phyloP scores from a whole-genome alignment of 2,888 invertebrate genomes.

The Lypha dubia region DNA sequence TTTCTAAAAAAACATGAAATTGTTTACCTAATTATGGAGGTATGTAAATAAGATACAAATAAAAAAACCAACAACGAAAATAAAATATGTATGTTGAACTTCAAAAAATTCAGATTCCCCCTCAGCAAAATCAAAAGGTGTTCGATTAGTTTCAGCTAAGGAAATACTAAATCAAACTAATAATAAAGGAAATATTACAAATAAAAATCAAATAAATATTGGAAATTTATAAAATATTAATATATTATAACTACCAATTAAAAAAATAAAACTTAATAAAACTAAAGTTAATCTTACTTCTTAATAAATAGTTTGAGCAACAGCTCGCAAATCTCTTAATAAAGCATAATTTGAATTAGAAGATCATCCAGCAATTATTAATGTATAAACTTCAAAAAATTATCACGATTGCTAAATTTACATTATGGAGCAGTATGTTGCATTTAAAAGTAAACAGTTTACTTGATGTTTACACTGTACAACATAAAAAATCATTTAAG shows the following conservation, averaged over 20 bases:
- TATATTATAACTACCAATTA: constrained; percentile 85
- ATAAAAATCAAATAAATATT: too few relatives aligned
- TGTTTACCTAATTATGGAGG: neutral
- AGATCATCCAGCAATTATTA: constrained; percentile 87
- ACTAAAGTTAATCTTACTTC: constrained; percentile 88
- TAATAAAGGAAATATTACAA: too few relatives aligned
- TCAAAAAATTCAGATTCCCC: constrained; percentile 86
- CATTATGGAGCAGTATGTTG: too few relatives aligned
- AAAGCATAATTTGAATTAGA: constrained; percentile 90
- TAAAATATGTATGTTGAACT: too few relatives aligned
- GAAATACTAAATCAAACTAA: too few relatives aligned
- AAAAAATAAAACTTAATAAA: constrained; percentile 86
- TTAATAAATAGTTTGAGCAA: constrained; percentile 91
- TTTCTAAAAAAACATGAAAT: neutral
- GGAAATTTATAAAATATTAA: constrained; percentile 84
- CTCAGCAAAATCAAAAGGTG: constrained; percentile 82
- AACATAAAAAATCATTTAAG: too few relatives aligned
- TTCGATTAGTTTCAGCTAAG: too few relatives aligned
- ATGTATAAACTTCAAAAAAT: constrained; percentile 87
- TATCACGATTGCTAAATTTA: too few relatives aligned
- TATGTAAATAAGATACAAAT: neutral
- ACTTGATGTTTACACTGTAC: too few relatives aligned
- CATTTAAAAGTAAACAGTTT: too few relatives aligned
- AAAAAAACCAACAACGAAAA: neutral
- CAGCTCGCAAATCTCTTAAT: constrained; percentile 87